Evolutionary conservation across 35 echinoderm and acorn worm genomes (phyloP).

Genomic region (Chiridota heheva): DNA sequence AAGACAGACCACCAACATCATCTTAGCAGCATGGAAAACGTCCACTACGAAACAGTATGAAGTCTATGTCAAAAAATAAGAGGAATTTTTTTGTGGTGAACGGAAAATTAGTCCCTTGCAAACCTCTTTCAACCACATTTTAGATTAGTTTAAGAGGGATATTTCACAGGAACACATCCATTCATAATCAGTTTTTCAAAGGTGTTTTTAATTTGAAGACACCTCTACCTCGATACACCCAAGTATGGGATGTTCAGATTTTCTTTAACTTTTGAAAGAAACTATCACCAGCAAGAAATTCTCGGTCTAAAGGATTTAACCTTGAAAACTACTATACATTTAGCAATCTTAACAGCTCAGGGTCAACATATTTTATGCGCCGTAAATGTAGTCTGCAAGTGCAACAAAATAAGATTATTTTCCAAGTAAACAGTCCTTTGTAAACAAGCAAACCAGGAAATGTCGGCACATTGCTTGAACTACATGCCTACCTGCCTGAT

Average conservation of each 20-base stretch:
- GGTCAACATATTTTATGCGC: conserved; percentile 14
- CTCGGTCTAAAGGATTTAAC: conserved; percentile 30
- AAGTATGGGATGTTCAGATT: conserved; percentile 20
- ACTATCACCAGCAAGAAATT: background rate
- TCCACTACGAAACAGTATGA: conserved; percentile 31
- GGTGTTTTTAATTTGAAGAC: conserved; percentile 37
- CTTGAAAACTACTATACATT: conserved; percentile 3
- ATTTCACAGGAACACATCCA: conserved; percentile 8
- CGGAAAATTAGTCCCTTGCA: conserved; percentile 12
- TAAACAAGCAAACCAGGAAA: conserved; percentile 14
- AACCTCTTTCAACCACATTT: background rate
- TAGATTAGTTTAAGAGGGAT: conserved; percentile 3
- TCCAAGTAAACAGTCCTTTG: too few relatives aligned
- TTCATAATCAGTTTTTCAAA: conserved; percentile 16
- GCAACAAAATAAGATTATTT: too few relatives aligned
- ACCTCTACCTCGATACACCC: background rate
- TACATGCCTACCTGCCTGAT: background rate
- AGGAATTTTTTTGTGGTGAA: conserved; percentile 26
- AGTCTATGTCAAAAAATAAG: conserved; percentile 17
- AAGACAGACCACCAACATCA: background rate
- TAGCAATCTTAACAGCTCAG: conserved; percentile 29
- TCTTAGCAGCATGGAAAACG: conserved; percentile 27
- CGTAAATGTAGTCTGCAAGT: background rate
- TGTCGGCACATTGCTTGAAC: background rate
- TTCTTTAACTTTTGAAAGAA: conserved; percentile 8